Evolutionary conservation across 2,888 invertebrate species (phyloP).

Genomic region (Morpho deidamia): DNA sequence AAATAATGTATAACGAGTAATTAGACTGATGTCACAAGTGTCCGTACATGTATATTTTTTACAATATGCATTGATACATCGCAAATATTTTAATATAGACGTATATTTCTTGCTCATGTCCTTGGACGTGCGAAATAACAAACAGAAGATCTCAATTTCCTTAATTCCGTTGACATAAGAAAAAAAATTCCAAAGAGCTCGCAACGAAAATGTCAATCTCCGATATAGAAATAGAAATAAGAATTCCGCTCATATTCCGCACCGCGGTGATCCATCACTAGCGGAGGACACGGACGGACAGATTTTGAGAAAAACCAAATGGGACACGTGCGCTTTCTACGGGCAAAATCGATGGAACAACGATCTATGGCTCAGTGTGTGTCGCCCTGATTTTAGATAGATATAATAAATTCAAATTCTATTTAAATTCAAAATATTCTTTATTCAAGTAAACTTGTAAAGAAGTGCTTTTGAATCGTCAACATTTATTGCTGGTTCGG

Average conservation of each 20-base stretch:
- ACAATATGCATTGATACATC: too few species aligned
- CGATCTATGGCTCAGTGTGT: too few species aligned
- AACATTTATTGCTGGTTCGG: too few species aligned
- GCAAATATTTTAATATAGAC: neutral
- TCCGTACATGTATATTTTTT: too few species aligned
- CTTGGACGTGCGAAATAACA: neutral
- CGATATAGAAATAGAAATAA: conserved; percentile 38
- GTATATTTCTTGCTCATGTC: neutral
- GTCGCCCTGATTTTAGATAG: too few species aligned
- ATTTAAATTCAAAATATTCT: too few species aligned
- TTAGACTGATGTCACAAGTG: too few species aligned
- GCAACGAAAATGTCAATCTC: conserved; percentile 47
- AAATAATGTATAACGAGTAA: too few species aligned
- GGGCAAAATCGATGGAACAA: conserved; percentile 23
- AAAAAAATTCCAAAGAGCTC: conserved; percentile 30
- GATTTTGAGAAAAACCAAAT: conserved; percentile 32
- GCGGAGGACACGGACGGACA: conserved; percentile 29
- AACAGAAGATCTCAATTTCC: conserved; percentile 25
- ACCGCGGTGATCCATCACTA: conserved; percentile 40
- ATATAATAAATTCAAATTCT: too few species aligned
- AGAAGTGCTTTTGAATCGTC: too few species aligned
- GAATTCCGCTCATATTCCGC: conserved; percentile 28
- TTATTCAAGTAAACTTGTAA: too few species aligned
- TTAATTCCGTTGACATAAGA: conserved; percentile 24
- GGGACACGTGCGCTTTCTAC: conserved; percentile 31